Percentiles rank a stretch among this genome's conserved stretches.
phyloP scores from a whole-genome alignment of 2,888 invertebrate genomes.

The Trichopria drosophilae region DNA sequence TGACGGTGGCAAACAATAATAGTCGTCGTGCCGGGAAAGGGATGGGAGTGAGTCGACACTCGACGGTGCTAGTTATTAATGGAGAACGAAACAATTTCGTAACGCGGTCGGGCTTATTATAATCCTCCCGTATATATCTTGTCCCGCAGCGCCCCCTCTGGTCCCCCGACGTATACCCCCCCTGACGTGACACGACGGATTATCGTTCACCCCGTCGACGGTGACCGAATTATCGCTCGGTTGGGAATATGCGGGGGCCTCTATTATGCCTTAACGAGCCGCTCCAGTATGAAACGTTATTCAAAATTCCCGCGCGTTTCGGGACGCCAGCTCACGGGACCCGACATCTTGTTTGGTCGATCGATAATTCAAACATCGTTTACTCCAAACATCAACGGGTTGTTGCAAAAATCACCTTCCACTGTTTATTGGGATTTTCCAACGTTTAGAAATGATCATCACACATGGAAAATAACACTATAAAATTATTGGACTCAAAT shows the following conservation, averaged over 20 bases:
- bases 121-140: constrained; percentile 47
- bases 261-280: constrained; percentile 36
- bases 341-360: no score
- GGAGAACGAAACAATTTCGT: constrained; percentile 53
- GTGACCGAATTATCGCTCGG: constrained; percentile 45
- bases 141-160: constrained; percentile 32
- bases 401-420: no score
- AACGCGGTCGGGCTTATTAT: constrained; percentile 49
- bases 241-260: constrained; percentile 32
- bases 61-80: constrained; percentile 48
- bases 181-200: constrained; percentile 42
- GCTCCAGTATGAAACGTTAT: no score
- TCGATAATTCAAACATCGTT: no score
- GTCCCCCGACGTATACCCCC: constrained; percentile 29
- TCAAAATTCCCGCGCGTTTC: no score
- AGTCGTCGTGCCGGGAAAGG: constrained; percentile 22
- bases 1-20: constrained; percentile 34
- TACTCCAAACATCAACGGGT: no score
- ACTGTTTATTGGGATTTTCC: no score
- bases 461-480: no score
- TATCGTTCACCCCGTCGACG: constrained; percentile 42
- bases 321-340: no score
- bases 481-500: no score
- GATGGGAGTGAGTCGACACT: constrained; percentile 25
- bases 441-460: no score